Conservation (phyloP, 1,140 invertebrate genomes). For the Cecropterus lyciades region DNA sequence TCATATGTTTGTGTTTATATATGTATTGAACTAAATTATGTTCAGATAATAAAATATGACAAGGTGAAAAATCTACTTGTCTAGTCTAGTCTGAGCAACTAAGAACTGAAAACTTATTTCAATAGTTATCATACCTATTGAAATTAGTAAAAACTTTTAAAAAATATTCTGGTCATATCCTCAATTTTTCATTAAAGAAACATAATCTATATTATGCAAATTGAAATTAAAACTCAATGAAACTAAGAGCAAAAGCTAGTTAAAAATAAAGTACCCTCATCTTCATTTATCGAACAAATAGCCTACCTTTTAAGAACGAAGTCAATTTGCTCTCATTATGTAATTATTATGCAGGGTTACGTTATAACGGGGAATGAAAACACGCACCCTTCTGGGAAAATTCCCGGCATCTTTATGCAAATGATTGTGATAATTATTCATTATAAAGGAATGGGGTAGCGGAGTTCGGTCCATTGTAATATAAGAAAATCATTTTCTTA, state of each 20-base stretch:
- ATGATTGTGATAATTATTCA: slow-evolving; percentile 36
- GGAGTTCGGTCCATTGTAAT: slow-evolving; percentile 16
- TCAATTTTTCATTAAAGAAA: not conserved
- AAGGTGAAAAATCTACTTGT: too few species aligned
- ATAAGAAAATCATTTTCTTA: slow-evolving; percentile 32
- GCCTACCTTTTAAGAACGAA: slow-evolving; percentile 20
- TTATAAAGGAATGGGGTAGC: slow-evolving; percentile 24
- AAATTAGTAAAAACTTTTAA: too few species aligned
- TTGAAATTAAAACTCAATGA: not conserved
- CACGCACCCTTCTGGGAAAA: slow-evolving; percentile 25
- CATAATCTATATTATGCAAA: not conserved
- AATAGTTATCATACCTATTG: too few species aligned
- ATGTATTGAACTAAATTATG: too few species aligned
- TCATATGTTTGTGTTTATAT: too few species aligned
- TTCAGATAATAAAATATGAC: too few species aligned
- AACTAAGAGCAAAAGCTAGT: slow-evolving; percentile 14
- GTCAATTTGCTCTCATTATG: slow-evolving; percentile 36
- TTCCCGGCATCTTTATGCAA: slow-evolving; percentile 31
- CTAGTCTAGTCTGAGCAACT: too few species aligned
- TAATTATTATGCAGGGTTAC: slow-evolving; percentile 34
- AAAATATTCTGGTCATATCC: too few species aligned
- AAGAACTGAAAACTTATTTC: too few species aligned
- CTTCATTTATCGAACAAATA: slow-evolving; percentile 21
- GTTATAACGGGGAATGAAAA: slow-evolving; percentile 34
- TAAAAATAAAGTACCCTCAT: slow-evolving; percentile 12